Evolutionary conservation across 2,888 invertebrate species (phyloP), one percentile per base, ranked within the genome.

Genomic region (Synanthedon vespiformis): DNA sequence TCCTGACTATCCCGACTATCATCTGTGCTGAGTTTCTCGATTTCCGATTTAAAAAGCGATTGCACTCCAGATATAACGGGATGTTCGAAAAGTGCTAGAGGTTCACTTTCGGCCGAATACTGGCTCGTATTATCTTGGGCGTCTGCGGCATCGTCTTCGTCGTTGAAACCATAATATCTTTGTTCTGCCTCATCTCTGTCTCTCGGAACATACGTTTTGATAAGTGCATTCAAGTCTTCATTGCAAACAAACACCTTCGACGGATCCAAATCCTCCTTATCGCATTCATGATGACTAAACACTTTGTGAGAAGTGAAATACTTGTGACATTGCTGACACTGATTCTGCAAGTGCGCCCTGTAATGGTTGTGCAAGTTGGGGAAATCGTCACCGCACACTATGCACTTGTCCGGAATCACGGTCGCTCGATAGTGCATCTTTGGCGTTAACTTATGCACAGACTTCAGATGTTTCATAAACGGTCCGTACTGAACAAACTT

Each of bases 331-430:
- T 63, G 70, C 53, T 80, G 85, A 56, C 90, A 90, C 53, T 88
- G 85, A 66, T 91, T 90, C 58, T 85, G 77, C 50, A 89, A 62
- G 58, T 90, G 91, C 50, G 90, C 90, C 16, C 90, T 88, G 57
- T 89, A 89, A 57, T 91, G 89, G 63, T 90, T 90, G 69, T 91
- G 90, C 56, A 90, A 78, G 56, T 90, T 89, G 1, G 90, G 89
- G 62, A 91, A 90, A 1, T 80, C 75, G 40, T 84, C 89, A 12
- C 89, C 86, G 65, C 91, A 91, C 4, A 91, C 83, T 49, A 89
- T 88, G 64, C 91, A 91, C 41, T 82, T 85, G 58, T 89, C 90
- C 0, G 90, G 85, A 60, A 70, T 77, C 27, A 86, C 80, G 1
- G 64, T 58, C 1, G 85, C 76, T 14, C 86, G 66, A 58, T 88